These are phyloP conservation scores for Sander vitreus DNA, from an alignment of 2,113 vertebrate species.

Conservation along the genomic window DNA sequence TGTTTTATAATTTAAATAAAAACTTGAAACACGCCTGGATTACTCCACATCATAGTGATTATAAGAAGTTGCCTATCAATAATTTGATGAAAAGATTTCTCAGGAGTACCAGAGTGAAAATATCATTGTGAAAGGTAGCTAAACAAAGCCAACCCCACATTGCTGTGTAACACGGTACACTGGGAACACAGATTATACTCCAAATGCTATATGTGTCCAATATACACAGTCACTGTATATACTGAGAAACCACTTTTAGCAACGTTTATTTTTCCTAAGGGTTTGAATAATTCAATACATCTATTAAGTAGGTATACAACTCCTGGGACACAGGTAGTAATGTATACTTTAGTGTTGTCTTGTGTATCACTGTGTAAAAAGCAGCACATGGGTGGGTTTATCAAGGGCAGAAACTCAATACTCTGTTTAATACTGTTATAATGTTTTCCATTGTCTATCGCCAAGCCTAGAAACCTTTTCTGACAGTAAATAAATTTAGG, in stretches of 20 bases:
- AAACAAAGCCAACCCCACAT: not conserved
- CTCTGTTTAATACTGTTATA: not conserved
- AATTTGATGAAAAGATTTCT: not conserved
- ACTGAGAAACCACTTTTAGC: conserved; percentile 36
- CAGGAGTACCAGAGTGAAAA: not conserved
- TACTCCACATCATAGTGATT: not conserved
- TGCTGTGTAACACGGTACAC: not conserved
- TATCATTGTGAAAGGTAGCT: not conserved
- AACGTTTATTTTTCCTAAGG: conserved; percentile 10
- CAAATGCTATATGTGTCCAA: too few species aligned
- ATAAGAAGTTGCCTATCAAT: not conserved
- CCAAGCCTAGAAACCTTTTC: not conserved
- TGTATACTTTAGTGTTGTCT: conserved; percentile 46
- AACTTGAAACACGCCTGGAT: too few species aligned
- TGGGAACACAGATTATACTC: not conserved
- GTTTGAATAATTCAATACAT: conserved; percentile 36
- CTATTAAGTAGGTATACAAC: conserved; percentile 14
- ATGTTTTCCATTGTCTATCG: not conserved
- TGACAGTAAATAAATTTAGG: not conserved
- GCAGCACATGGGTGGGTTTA: conserved; percentile 29
- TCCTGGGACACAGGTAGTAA: conserved; percentile 43
- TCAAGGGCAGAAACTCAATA: conserved; percentile 34
- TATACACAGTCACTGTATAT: conserved; percentile 47
- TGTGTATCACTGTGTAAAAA: conserved; percentile 22
- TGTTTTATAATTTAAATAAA: not conserved